Percentiles rank a stretch among this genome's conserved stretches.
phyloP scores from a whole-genome alignment of 2,888 invertebrate species.

The Sclerodermus sp. region DNA sequence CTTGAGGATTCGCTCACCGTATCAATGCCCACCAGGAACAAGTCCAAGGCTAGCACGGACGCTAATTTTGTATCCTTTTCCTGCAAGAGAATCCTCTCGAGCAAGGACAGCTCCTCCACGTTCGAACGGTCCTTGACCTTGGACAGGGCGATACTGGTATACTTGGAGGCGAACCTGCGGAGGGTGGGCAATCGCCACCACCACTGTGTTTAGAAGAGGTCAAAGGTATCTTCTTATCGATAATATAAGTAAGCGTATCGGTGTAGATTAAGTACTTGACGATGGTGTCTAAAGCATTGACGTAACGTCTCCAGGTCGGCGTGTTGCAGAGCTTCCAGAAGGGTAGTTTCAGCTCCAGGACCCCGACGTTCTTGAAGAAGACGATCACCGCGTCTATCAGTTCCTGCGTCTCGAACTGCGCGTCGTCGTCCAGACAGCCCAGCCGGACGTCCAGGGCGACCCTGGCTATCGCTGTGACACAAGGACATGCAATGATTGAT shows the following conservation, averaged over 20 bases:
- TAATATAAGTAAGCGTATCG: too few species aligned
- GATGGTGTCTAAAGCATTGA: conserved; percentile 69
- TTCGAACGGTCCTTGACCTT: conserved; percentile 46
- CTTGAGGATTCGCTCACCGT: conserved; percentile 65
- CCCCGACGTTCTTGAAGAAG: conserved; percentile 68
- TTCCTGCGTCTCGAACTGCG: conserved; percentile 63
- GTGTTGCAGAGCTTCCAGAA: conserved; percentile 71
- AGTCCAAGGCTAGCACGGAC: conserved; percentile 72
- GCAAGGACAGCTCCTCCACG: conserved; percentile 63
- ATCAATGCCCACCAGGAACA: conserved; percentile 79
- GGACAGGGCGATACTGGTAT: conserved; percentile 64
- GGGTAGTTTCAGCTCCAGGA: conserved; percentile 67
- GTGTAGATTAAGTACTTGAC: conserved; percentile 65
- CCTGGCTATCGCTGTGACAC: conserved; percentile 64
- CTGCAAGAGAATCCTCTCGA: conserved; percentile 66
- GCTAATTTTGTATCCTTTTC: conserved; percentile 67
- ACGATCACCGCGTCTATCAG: conserved; percentile 70
- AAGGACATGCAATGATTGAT: too few species aligned
- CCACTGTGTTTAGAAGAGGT: too few species aligned
- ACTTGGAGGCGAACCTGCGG: conserved; percentile 67
- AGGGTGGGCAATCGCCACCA: too few species aligned
- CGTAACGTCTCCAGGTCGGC: conserved; percentile 65
- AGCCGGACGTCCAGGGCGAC: conserved; percentile 69
- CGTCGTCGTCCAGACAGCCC: conserved; percentile 65
- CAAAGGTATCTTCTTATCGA: too few species aligned